Percentiles rank a stretch among this genome's conserved stretches.
These are phyloP conservation scores for Leptarthrus brevirostris DNA, from an alignment of 2,888 invertebrate genomes.

Conservation along the genomic window DNA sequence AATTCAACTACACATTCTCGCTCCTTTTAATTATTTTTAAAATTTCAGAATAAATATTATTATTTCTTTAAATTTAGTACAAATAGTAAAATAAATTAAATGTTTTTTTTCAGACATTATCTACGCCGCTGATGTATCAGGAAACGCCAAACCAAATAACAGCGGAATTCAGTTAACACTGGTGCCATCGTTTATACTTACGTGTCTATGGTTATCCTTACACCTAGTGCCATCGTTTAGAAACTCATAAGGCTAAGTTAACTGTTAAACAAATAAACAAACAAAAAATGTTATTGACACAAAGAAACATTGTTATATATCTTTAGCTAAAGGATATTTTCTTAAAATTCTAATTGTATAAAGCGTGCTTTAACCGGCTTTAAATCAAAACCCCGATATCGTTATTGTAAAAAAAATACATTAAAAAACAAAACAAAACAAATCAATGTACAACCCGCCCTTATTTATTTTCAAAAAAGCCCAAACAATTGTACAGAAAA, in stretches of 20 bases:
- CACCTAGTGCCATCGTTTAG: slow-evolving; percentile 46
- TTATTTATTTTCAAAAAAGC: background rate
- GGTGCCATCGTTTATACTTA: slow-evolving; percentile 29
- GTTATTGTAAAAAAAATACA: slow-evolving; percentile 17
- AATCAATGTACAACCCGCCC: background rate
- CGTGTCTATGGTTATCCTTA: slow-evolving; percentile 15
- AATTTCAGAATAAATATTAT: too few relatives aligned
- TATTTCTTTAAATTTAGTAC: too few relatives aligned
- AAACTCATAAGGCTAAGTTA: slow-evolving; percentile 30
- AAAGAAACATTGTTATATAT: slow-evolving; percentile 9
- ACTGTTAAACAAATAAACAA: background rate
- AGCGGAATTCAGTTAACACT: background rate
- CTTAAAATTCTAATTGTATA: slow-evolving; percentile 26
- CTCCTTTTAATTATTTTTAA: background rate
- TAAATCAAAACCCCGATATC: slow-evolving; percentile 24
- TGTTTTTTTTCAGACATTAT: slow-evolving; percentile 45
- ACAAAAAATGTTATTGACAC: slow-evolving; percentile 19
- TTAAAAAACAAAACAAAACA: background rate
- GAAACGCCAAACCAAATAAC: background rate
- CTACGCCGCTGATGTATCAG: slow-evolving; percentile 40
- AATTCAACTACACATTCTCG: background rate
- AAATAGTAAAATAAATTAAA: too few relatives aligned
- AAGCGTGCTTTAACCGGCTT: slow-evolving; percentile 47
- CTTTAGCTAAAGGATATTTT: slow-evolving; percentile 25
- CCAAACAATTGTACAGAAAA: background rate